phyloP scores from a whole-genome alignment of 2,888 invertebrate genomes.

The Nipponacmea schrenckii region DNA sequence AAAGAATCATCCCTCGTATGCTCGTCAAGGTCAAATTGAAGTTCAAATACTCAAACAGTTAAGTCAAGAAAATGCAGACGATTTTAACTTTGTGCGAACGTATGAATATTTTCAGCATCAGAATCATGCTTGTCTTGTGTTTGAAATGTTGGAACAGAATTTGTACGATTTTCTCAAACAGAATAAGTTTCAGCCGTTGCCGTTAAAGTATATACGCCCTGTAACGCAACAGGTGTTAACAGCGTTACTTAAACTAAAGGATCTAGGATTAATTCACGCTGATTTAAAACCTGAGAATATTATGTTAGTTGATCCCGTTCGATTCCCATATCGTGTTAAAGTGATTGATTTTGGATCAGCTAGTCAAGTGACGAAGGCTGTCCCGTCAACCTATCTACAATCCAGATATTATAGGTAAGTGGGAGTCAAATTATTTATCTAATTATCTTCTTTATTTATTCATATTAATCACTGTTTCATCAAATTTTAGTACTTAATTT shows the following conservation, averaged over 20 bases:
- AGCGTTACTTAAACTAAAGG: conserved; percentile 86
- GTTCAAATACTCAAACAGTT: conserved; percentile 74
- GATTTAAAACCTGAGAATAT: conserved; percentile 99
- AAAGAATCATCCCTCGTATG: conserved; percentile 99
- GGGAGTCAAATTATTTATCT: too few relatives aligned
- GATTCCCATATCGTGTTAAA: conserved; percentile 98
- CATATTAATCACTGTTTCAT: too few relatives aligned
- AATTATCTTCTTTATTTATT: too few relatives aligned
- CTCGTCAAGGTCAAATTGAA: conserved; percentile 99
- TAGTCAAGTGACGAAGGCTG: conserved; percentile 98
- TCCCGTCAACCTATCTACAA: conserved; percentile 99
- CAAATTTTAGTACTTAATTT: too few relatives aligned
- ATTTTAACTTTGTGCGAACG: conserved; percentile 98
- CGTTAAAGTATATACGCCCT: conserved; percentile 97
- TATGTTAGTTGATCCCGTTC: conserved; percentile 98
- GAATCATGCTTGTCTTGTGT: conserved; percentile 98
- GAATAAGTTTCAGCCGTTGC: conserved; percentile 98
- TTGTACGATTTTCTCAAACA: conserved; percentile 99
- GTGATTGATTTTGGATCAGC: conserved; percentile 99
- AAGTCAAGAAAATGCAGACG: conserved; percentile 69
- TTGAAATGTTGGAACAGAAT: conserved; percentile 99
- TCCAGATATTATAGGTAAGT: conserved; percentile 91
- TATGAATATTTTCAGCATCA: conserved; percentile 99
- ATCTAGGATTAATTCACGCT: conserved; percentile 98
- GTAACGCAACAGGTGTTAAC: conserved; percentile 97